A percentile compares a stretch with the other conserved stretches of the same genome.
Conservation (phyloP, 2,797 vertebrate genomes). For the Gouania willdenowi region DNA sequence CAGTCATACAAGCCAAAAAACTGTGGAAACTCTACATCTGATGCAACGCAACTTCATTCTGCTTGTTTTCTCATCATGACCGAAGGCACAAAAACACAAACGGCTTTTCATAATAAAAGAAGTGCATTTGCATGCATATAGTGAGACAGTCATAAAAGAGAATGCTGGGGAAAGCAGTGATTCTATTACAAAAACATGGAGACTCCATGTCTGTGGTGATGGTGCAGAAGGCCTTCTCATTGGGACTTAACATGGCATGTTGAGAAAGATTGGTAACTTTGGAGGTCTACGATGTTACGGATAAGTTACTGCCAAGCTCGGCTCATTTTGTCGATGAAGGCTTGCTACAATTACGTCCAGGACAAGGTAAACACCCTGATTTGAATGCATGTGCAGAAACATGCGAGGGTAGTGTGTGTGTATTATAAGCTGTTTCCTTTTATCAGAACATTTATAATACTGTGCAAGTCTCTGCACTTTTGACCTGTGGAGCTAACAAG, state of each 20-base stretch:
- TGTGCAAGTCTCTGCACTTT: background rate
- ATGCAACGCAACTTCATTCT: too few species aligned
- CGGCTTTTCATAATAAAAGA: conserved; percentile 16
- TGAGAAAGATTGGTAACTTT: conserved; percentile 24
- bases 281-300: conserved; percentile 32
- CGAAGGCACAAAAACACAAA: conserved; percentile 12
- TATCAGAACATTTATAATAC: background rate
- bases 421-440: too few species aligned
- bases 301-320: conserved; percentile 31
- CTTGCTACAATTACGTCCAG: background rate
- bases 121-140: conserved; percentile 45
- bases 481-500: conserved; percentile 5
- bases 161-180: conserved; percentile 33
- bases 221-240: conserved; percentile 16
- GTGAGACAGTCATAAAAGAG: conserved; percentile 1
- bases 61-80: conserved; percentile 15
- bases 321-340: conserved; percentile 15
- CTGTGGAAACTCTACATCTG: too few species aligned
- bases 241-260: conserved; percentile 28
- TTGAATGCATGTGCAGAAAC: too few species aligned
- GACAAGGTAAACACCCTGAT: too few species aligned
- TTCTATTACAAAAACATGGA: conserved; percentile 50
- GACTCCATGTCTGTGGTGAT: conserved; percentile 22
- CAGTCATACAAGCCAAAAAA: too few species aligned
- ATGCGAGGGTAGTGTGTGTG: too few species aligned